A percentile compares a stretch with the other conserved stretches of the same genome.
phyloP scores from a whole-genome alignment of 2,797 vertebrate genomes.

The Phalanger gymnotis region DNA sequence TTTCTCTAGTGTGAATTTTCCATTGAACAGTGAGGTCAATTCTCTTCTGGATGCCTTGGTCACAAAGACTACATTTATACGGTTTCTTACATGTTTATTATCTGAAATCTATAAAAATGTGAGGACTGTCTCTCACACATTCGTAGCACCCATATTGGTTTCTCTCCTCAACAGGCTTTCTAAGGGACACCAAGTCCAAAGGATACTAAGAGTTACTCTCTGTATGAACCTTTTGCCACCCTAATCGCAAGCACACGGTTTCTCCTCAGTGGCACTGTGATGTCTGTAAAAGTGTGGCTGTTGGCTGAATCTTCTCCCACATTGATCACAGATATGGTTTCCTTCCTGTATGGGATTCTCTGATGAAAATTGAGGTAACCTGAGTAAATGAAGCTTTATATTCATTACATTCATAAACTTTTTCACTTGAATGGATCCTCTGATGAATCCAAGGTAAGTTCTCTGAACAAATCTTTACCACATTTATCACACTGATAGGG shows the following conservation, averaged over 20 bases:
- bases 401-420: constrained; percentile 61
- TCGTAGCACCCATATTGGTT: background rate
- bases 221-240: constrained; percentile 45
- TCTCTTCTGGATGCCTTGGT: background rate
- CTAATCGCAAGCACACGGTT: constrained; percentile 3
- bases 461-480: constrained; percentile 62
- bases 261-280: constrained; percentile 10
- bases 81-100: background rate
- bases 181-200: constrained; percentile 1
- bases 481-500: constrained; percentile 67
- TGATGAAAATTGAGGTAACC: constrained; percentile 69
- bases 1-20: background rate
- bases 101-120: background rate
- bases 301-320: constrained; percentile 40
- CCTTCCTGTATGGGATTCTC: constrained; percentile 60
- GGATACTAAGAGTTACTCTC: background rate
- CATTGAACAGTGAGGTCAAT: background rate
- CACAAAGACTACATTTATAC: background rate
- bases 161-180: constrained; percentile 27
- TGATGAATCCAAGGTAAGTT: constrained; percentile 68
- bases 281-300: constrained; percentile 25
- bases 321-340: constrained; percentile 59
- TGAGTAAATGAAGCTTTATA: constrained; percentile 71
- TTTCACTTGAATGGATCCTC: constrained; percentile 70
- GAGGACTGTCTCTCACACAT: background rate